Base-by-base conservation (phyloP, 2,888 invertebrate species). In the Pyrrhia umbra region DNA sequence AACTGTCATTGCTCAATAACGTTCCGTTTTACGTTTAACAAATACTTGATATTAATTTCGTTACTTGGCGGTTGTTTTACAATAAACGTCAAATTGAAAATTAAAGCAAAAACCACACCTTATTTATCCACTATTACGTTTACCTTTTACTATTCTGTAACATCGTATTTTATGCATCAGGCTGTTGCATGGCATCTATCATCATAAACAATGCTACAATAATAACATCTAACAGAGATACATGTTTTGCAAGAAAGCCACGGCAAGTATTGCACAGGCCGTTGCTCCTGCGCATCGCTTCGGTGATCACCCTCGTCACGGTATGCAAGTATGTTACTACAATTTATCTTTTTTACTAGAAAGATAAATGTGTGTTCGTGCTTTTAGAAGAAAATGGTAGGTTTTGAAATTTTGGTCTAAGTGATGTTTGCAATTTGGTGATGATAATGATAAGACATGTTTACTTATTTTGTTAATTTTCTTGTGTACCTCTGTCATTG, bases 251-350 rank as follows among this genome's bases (percentile, higher is more conserved):
- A 75, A 79, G 79, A 62, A 68, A 60, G 64, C 65, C 42, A 52
- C 55, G 61, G 64, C 77, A 79, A 83, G 85, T 86, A 86, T 80
- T 56, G 81, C 86, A 86, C 86, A 72, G 86, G 84, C 80, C 83
- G 85, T 84, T 86, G 85, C 82, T 80, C 81, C 52, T 72, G 79
- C 80, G 81, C 80, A 74, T 69, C 85, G 87, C 79, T 86, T 75
- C 70, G 85, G 52, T 87, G 86, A 73, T 21, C 86, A 86, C 87
- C 86, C 86, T 78, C 80, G 85, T 85, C 80, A 86, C 86, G 85
- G 67, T 75, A 25, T 15, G 60, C 71, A 61, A 67, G 68, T 66
- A 69, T 79, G 80, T 80, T 77, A 80, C 68, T 58, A 75, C 56
- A 75, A 71, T 71, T 77, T 80, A 66, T 67, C 49, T 60, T 78